Percentiles rank a stretch among this genome's conserved stretches.
Evolutionary conservation across 2,113 vertebrate species (phyloP).

Genomic region (Phodopus roborovskii): DNA sequence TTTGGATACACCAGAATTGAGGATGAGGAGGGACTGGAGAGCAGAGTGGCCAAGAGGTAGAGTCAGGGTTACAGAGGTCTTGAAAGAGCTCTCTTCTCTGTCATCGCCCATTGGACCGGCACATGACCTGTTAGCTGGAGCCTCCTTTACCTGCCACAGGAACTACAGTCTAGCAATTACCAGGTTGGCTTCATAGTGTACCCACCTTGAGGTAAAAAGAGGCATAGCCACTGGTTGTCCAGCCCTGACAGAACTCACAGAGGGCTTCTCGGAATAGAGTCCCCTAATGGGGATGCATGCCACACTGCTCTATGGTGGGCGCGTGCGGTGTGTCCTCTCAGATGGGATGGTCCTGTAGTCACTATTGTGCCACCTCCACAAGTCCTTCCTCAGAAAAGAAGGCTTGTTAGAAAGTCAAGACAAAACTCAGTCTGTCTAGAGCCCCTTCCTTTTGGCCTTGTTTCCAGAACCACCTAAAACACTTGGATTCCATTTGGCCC

Average conservation of each 20-base stretch:
- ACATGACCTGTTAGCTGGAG: not conserved
- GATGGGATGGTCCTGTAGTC: rapidly evolving
- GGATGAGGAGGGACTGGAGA: not conserved
- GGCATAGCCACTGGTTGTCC: rapidly evolving
- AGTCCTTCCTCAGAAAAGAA: not conserved
- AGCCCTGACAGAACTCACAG: not conserved
- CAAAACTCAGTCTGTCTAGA: not conserved
- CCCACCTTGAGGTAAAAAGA: not conserved
- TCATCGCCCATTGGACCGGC: not conserved
- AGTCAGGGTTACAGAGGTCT: not conserved
- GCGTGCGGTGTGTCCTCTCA: not conserved
- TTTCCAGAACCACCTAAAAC: not conserved
- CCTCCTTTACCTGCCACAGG: not conserved
- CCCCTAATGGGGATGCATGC: not conserved
- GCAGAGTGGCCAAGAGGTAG: not conserved
- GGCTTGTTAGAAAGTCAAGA: not conserved
- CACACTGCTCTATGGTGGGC: not conserved
- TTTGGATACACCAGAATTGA: not conserved
- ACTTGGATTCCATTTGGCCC: not conserved
- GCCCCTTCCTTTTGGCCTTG: not conserved
- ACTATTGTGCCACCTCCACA: not conserved
- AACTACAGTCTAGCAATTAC: not conserved
- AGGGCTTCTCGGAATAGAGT: not conserved
- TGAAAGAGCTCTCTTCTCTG: not conserved
- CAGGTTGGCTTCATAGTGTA: not conserved